Conservation (phyloP, 2,113 vertebrate species). For the Acinonyx jubatus region DNA sequence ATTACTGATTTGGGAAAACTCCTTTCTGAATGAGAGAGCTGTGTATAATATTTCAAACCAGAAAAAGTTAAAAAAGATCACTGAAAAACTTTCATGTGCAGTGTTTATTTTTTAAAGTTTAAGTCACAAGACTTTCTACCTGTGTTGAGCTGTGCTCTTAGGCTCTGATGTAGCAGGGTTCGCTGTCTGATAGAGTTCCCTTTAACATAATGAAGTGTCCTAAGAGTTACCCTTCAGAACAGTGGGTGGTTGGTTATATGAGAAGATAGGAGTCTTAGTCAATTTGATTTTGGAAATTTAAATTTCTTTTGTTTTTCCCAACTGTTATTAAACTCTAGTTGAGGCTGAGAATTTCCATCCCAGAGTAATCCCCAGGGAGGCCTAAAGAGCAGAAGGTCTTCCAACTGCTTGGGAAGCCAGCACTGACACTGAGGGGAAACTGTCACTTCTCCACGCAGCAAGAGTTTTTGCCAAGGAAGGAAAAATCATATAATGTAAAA, state of each 20-base stretch:
- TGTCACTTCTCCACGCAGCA: conserved; percentile 44
- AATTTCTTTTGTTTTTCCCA: conserved; percentile 49
- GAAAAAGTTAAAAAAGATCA: neutral
- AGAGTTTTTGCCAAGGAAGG: conserved; percentile 43
- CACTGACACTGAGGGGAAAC: neutral
- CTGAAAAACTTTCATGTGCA: neutral
- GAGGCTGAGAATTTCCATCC: conserved; percentile 65
- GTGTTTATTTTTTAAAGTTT: neutral
- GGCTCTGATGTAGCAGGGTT: neutral
- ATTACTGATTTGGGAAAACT: neutral
- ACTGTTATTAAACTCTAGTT: conserved; percentile 39
- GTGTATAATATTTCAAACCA: neutral
- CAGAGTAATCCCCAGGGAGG: conserved; percentile 21
- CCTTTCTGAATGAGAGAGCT: neutral
- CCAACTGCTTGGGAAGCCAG: conserved; percentile 61
- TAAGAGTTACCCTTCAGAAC: neutral
- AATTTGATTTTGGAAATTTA: conserved; percentile 50
- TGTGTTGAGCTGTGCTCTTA: neutral
- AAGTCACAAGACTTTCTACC: neutral
- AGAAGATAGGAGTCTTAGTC: neutral
- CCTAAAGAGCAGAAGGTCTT: neutral
- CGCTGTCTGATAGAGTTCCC: neutral
- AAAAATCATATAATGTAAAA: conserved; percentile 33
- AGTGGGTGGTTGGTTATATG: neutral
- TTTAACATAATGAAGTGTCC: neutral